phyloP scores from a whole-genome alignment of 1,140 invertebrate genomes.

The Pteromalus puparum region DNA sequence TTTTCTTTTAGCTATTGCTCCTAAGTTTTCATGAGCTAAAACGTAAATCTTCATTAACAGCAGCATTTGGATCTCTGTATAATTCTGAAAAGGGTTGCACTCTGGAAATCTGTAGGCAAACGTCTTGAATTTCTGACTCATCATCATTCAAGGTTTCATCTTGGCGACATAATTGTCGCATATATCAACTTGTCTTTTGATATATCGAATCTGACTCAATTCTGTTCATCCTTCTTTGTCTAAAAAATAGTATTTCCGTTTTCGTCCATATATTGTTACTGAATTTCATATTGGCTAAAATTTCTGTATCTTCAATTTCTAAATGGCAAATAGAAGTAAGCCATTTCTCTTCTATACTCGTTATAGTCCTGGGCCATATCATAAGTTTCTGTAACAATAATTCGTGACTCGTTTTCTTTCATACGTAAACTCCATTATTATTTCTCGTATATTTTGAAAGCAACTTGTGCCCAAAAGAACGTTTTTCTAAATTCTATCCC shows the following conservation, averaged over 20 bases:
- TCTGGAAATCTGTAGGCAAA: slow-evolving; percentile 16
- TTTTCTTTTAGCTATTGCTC: slow-evolving; percentile 54
- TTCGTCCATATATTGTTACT: not conserved
- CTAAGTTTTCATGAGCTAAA: slow-evolving; percentile 45
- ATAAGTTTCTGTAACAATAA: no score
- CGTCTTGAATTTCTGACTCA: not conserved
- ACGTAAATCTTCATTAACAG: slow-evolving; percentile 46
- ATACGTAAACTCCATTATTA: slow-evolving; percentile 57
- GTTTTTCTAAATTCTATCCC: not conserved
- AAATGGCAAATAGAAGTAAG: no score
- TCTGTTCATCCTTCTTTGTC: slow-evolving; percentile 34
- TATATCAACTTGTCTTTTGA: not conserved
- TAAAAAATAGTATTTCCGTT: slow-evolving; percentile 33
- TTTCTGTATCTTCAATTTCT: no score
- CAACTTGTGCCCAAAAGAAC: slow-evolving; percentile 22
- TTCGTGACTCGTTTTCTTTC: no score
- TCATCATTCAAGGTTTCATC: not conserved
- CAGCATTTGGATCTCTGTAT: slow-evolving; percentile 40
- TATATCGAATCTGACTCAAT: slow-evolving; percentile 36
- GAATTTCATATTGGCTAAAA: not conserved
- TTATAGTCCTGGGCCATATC: no score
- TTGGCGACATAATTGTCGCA: not conserved
- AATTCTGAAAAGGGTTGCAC: slow-evolving; percentile 35
- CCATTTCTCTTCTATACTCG: no score
- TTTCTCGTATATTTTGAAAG: slow-evolving; percentile 18